Evolutionary conservation across 1,140 invertebrate species (phyloP).

Genomic region (Drosophila sp.): DNA sequence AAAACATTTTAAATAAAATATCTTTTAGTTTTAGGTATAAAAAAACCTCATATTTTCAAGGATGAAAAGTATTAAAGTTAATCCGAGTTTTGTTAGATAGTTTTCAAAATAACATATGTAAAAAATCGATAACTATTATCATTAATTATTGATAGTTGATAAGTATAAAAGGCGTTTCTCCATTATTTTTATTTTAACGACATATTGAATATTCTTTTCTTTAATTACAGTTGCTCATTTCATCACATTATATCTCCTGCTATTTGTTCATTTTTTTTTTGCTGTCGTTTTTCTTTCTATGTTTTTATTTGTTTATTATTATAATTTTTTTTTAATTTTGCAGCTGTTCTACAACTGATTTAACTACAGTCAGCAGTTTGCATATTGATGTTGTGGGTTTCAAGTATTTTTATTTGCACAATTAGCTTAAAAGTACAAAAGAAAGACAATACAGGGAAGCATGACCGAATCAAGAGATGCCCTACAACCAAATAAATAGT

Average conservation of each 20-base stretch:
- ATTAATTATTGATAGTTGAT: neutral
- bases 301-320: neutral
- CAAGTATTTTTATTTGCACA: constrained; percentile 10
- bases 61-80: too few relatives aligned
- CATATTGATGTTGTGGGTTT: constrained; percentile 10
- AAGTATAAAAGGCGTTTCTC: neutral
- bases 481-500: too few relatives aligned
- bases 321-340: neutral
- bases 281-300: neutral
- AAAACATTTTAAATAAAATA: too few relatives aligned
- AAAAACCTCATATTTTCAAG: too few relatives aligned
- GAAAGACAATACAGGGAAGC: neutral
- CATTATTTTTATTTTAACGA: neutral
- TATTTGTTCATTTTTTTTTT: neutral
- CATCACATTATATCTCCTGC: neutral
- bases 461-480: neutral
- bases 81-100: too few relatives aligned
- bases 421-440: constrained; percentile 4
- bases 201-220: neutral
- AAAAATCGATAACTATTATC: too few relatives aligned
- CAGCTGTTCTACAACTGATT: constrained; percentile 72
- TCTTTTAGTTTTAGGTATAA: too few relatives aligned
- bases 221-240: constrained; percentile 5
- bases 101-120: too few relatives aligned
- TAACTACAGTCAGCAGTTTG: constrained; percentile 51